Base-by-base conservation (phyloP, 2,888 invertebrate species). In the Yponomeuta malinellus region DNA sequence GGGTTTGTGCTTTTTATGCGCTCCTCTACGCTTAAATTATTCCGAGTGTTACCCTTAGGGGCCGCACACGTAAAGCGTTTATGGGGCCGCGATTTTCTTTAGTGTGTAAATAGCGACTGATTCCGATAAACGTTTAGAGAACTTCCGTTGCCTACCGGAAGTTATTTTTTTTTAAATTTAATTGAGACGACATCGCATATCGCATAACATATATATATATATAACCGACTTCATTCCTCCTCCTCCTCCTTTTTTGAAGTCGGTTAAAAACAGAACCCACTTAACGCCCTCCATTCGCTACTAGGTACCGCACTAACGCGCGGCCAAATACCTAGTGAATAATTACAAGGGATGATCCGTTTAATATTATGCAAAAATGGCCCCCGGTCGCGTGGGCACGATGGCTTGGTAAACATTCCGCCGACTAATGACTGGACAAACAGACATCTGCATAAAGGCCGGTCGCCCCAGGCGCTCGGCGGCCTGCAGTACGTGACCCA, bases 351-450 rank as follows among this genome's bases (percentile, higher is more conserved):
- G 85, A 86, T 88, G 89, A 90, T 89, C 85, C 86, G 82, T 81
- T 89, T 90, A 90, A 89, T 86, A 83, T 59, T 85, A 90, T 91
- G 90, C 90, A 90, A 91, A 90, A 91, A 90, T 88, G 86, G 83
- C 81, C 83, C 81, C 79, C 84, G 80, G 79, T 78, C 31, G 71
- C 37, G 64, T 15, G 33, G 63, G n/a, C 33, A 15, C 63, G 70
- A 68, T 63, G 71, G 71, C 43, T 63, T 29, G 70, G 82, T 82
- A 83, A 84, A 86, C 82, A 82, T 82, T 82, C 79, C 83, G 81
- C 80, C 81, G 86, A 81, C 85, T 93, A 93, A 93, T 93, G 93
- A 93, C 93, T 93, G 90, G 86, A 86, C 93, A 93, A 93, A 93
- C 92, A 93, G 85, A 85, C 90, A 93, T 94, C 93, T 93, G 93